Conservation (phyloP, 1,140 invertebrate species). For the Sitophilus oryzae region DNA sequence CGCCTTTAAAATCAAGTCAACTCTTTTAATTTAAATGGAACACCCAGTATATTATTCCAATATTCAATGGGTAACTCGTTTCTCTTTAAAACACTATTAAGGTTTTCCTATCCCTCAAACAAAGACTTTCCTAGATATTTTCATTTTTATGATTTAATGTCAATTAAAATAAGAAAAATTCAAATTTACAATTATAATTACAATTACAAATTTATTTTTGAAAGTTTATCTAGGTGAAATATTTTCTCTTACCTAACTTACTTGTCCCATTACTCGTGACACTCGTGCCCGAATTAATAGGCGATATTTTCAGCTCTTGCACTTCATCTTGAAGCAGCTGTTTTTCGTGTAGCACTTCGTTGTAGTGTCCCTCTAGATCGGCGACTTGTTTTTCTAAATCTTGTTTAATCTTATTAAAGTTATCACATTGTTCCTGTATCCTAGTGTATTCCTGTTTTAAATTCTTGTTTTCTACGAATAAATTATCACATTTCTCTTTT, state of each 20-base stretch:
- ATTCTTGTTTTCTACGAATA: conserved; percentile 30
- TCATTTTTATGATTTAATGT: no score
- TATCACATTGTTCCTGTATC: conserved; percentile 26
- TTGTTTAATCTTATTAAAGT: conserved; percentile 24
- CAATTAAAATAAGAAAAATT: no score
- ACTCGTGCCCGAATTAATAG: conserved; percentile 26
- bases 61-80: no score
- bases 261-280: neutral
- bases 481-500: conserved; percentile 30
- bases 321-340: conserved; percentile 39
- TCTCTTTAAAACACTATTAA: no score
- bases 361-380: conserved; percentile 37
- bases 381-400: conserved; percentile 29
- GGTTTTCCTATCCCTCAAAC: no score
- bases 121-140: no score
- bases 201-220: no score
- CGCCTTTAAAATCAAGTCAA: no score
- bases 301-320: conserved; percentile 38
- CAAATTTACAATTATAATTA: no score
- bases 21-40: no score
- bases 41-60: no score
- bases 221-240: neutral
- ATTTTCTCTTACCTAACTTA: conserved; percentile 11
- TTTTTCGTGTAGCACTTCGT: conserved; percentile 37
- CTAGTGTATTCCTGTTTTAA: conserved; percentile 28